phyloP scores from a whole-genome alignment of 1,140 invertebrate species.

The Apis laboriosa region DNA sequence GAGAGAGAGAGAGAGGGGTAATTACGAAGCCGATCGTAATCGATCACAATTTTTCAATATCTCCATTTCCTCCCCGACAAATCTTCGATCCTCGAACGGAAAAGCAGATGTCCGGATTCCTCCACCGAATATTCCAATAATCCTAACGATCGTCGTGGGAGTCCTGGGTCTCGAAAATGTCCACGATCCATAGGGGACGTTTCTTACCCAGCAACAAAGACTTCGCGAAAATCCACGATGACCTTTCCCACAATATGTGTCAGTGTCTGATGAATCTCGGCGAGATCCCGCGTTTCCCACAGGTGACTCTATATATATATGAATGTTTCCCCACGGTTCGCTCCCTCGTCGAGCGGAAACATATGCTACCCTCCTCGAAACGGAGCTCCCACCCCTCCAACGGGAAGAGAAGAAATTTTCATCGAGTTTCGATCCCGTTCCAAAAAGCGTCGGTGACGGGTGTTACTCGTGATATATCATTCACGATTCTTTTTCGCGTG shows the following conservation, averaged over 20 bases:
- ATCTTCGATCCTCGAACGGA: too few species aligned
- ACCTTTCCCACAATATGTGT: conserved; percentile 36
- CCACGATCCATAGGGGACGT: not conserved
- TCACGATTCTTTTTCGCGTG: not conserved
- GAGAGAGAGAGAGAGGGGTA: not conserved
- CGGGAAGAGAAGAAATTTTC: not conserved
- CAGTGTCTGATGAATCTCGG: not conserved
- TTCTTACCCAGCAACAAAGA: not conserved
- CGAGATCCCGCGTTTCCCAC: conserved; percentile 44
- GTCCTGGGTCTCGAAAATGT: not conserved
- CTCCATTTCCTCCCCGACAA: too few species aligned
- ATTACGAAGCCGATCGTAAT: conserved; percentile 20
- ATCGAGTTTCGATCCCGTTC: not conserved
- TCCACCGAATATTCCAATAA: not conserved
- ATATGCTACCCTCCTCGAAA: conserved; percentile 30
- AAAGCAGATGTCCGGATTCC: conserved; percentile 12
- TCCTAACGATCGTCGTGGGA: conserved; percentile 24
- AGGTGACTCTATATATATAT: conserved; percentile 26
- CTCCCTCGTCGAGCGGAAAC: conserved; percentile 32
- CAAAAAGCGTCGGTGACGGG: not conserved
- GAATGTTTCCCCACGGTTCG: not conserved
- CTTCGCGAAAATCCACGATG: conserved; percentile 19
- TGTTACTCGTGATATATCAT: not conserved
- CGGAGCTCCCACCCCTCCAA: not conserved
- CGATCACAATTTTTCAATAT: not conserved